Conservation (phyloP, 92 coral and sea anemone genomes). For the Palythoa grandiflora region DNA sequence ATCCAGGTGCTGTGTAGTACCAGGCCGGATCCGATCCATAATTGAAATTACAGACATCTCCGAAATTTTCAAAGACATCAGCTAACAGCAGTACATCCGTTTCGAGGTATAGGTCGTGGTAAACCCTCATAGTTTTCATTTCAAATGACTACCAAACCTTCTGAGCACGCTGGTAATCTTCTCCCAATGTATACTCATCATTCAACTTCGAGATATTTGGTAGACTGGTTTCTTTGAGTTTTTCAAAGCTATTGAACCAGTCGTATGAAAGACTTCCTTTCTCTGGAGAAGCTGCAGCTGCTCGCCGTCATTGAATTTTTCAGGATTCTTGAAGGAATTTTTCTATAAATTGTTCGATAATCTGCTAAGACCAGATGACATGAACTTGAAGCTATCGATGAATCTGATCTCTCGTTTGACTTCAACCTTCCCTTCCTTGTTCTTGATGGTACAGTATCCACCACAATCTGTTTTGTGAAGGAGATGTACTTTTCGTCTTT, state of each 20-base stretch:
- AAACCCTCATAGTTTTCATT: neutral
- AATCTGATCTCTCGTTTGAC: no score
- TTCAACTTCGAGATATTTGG: neutral
- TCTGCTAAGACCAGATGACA: no score
- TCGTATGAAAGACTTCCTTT: neutral
- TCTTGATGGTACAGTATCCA: no score
- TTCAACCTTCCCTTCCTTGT: no score
- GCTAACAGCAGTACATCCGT: neutral
- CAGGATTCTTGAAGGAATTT: neutral
- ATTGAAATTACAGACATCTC: neutral
- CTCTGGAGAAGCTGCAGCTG: neutral
- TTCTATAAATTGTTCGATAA: no score
- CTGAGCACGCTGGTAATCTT: neutral
- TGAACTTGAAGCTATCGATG: no score
- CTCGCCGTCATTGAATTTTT: neutral
- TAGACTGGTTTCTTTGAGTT: neutral
- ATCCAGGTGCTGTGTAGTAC: neutral
- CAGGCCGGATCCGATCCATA: neutral
- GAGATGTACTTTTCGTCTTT: no score
- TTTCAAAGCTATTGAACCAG: neutral
- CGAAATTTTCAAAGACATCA: neutral
- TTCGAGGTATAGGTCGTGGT: neutral
- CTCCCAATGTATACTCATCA: neutral
- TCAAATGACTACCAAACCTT: neutral
- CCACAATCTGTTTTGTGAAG: no score